Conservation (phyloP, 2,888 invertebrate genomes). For the Lucinisca nassula region DNA sequence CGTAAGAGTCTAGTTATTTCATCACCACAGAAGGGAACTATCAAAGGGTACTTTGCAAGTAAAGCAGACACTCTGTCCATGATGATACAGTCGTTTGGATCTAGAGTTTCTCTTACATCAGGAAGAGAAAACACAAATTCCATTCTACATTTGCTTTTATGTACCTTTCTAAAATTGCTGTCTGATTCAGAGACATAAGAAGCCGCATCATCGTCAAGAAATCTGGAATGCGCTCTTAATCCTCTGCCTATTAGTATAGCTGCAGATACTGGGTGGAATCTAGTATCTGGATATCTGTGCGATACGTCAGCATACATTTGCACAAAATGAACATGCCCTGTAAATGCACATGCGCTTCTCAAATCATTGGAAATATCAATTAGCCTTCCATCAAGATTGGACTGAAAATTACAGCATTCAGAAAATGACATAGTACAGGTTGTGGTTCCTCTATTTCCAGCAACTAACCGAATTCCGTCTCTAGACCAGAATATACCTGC, state of each 20-base stretch:
- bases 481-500: conserved; percentile 53
- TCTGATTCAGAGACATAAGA: conserved; percentile 10
- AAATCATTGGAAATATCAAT: not conserved
- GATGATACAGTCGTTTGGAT: conserved; percentile 6
- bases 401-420: not conserved
- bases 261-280: not conserved
- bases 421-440: not conserved
- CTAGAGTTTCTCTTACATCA: not conserved
- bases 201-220: not conserved
- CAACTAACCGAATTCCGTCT: conserved; percentile 26
- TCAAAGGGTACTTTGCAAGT: conserved; percentile 9
- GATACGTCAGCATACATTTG: not conserved
- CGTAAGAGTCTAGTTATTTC: not conserved
- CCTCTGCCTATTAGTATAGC: not conserved
- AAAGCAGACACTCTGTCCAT: not conserved
- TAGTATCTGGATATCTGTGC: not conserved
- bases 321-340: not conserved
- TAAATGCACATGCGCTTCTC: not conserved
- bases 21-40: not conserved
- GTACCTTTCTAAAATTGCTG: not conserved
- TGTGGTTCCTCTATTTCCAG: conserved; percentile 29
- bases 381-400: not conserved
- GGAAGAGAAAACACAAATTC: not conserved
- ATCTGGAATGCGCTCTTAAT: not conserved
- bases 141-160: conserved; percentile 12